Percentiles rank a stretch among this genome's conserved stretches.
These are phyloP conservation scores for Taeniopygia guttata DNA, from an alignment of 2,797 vertebrate species.

Conservation along the genomic window DNA sequence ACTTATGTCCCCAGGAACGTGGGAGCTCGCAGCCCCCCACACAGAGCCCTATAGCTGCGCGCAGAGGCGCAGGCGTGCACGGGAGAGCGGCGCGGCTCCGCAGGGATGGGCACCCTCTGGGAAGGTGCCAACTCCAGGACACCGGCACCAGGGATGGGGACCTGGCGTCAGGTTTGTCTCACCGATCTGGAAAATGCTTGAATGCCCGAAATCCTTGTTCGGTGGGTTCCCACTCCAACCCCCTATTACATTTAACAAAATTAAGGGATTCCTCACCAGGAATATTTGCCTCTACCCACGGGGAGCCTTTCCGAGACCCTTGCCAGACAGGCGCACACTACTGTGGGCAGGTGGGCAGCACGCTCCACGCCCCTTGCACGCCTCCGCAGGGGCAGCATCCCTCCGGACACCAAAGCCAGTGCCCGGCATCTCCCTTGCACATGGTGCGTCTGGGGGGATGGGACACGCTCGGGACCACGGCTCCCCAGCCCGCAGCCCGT, in stretches of 20 bases:
- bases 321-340: background rate
- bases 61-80: background rate
- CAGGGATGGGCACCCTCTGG: background rate
- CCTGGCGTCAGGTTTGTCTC: background rate
- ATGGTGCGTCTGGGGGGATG: fast-evolving
- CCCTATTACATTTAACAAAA: background rate
- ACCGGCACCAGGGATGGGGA: fast-evolving
- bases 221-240: fast-evolving
- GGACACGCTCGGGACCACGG: no score
- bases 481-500: fast-evolving
- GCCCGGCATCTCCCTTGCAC: background rate
- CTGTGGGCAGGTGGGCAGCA: background rate
- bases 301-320: background rate
- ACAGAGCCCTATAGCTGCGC: fast-evolving
- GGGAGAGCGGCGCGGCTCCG: fast-evolving
- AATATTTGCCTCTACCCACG: background rate
- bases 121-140: background rate
- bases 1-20: background rate
- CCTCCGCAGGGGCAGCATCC: background rate
- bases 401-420: background rate
- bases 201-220: background rate
- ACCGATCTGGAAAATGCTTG: fast-evolving
- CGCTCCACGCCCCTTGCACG: background rate
- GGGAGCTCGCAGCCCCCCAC: background rate
- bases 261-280: background rate